Evolutionary conservation across 2,113 vertebrate species (phyloP).

Genomic region (Pyrgilauda ruficollis): DNA sequence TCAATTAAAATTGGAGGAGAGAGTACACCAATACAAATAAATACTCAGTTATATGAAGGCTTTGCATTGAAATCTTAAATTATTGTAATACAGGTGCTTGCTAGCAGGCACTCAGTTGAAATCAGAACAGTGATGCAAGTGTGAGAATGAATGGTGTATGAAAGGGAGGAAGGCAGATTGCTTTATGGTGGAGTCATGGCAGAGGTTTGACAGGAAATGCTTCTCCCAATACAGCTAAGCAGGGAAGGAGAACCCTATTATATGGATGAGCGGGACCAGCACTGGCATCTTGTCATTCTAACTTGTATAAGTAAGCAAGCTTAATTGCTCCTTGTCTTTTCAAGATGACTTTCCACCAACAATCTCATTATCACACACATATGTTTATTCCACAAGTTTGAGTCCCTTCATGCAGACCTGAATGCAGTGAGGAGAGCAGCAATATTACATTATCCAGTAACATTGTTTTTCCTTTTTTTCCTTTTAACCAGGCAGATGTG

Average conservation of each 20-base stretch:
- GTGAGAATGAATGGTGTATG: conserved; percentile 25
- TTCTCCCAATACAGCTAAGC: conserved; percentile 30
- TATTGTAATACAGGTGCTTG: conserved; percentile 27
- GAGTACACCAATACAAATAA: not conserved
- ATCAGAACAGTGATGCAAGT: conserved; percentile 4
- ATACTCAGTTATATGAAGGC: not conserved
- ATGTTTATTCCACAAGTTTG: conserved; percentile 47
- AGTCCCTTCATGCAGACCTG: conserved; percentile 6
- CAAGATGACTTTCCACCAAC: conserved; percentile 66
- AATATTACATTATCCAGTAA: not conserved
- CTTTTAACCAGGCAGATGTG: not conserved
- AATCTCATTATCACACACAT: conserved; percentile 68
- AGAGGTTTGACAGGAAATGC: conserved; percentile 55
- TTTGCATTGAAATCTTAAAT: not conserved
- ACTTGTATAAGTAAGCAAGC: conserved; percentile 67
- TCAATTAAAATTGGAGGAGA: conserved; percentile 15
- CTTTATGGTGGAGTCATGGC: conserved; percentile 48
- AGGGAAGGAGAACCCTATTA: conserved; percentile 64
- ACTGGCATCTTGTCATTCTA: conserved; percentile 67
- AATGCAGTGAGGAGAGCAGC: not conserved
- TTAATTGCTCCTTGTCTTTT: conserved; percentile 72
- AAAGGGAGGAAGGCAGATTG: conserved; percentile 34
- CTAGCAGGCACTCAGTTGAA: conserved; percentile 18
- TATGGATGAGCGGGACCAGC: conserved; percentile 51
- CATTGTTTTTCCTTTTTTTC: not conserved